Evolutionary conservation across 2,113 vertebrate genomes (phyloP).

Genomic region (Myocastor coypus): DNA sequence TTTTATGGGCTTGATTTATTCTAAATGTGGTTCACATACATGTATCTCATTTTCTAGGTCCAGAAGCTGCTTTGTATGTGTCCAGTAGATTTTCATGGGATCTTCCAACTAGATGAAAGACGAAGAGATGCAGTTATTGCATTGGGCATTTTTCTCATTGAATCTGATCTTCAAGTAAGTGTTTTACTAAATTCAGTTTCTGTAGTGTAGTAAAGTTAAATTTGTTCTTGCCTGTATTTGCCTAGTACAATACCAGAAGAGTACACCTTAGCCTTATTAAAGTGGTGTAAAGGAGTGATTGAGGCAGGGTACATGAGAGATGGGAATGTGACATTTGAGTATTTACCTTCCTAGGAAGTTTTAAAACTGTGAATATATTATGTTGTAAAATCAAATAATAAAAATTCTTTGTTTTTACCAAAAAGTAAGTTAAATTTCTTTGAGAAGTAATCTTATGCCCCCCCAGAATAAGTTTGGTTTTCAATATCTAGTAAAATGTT

Average conservation of each 20-base stretch:
- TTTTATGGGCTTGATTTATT: not conserved
- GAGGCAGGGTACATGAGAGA: not conserved
- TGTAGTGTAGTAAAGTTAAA: not conserved
- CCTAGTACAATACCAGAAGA: not conserved
- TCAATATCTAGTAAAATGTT: not conserved
- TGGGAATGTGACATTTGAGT: not conserved
- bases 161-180: slow-evolving; percentile 95
- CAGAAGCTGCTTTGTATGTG: slow-evolving; percentile 98
- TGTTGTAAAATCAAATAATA: not conserved
- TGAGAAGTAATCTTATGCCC: not conserved
- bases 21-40: not conserved
- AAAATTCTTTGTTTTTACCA: not conserved
- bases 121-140: slow-evolving; percentile 97
- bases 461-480: not conserved
- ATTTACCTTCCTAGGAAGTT: not conserved
- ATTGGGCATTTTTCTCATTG: slow-evolving; percentile 95
- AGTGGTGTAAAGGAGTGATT: not conserved
- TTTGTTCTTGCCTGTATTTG: not conserved
- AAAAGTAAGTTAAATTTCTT: slow-evolving; percentile 5
- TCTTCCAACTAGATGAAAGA: slow-evolving; percentile 95
- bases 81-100: slow-evolving; percentile 94
- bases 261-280: not conserved
- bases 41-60: slow-evolving; percentile 87
- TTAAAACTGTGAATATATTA: not conserved
- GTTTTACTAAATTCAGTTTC: slow-evolving; percentile 33